phyloP scores from a whole-genome alignment of 2,888 invertebrate genomes.

The Drymonia ruficornis region DNA sequence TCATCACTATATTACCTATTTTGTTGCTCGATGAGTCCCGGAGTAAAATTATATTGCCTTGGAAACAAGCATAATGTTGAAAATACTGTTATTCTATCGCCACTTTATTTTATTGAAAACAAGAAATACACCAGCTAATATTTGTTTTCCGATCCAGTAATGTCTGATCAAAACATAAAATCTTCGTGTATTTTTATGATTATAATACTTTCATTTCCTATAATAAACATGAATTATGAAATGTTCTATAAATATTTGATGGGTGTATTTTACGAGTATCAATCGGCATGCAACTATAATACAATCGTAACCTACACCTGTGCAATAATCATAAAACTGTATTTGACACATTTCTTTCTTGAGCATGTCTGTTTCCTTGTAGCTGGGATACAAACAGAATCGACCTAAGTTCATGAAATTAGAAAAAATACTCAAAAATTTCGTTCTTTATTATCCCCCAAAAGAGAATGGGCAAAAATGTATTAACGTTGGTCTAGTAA shows the following conservation, averaged over 20 bases:
- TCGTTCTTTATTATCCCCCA: no score
- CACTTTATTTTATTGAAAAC: no score
- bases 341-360: constrained; percentile 5
- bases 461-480: no score
- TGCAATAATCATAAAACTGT: constrained; percentile 9
- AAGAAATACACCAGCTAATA: no score
- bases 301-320: constrained; percentile 14
- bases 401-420: no score
- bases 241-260: constrained; percentile 10
- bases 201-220: constrained; percentile 3
- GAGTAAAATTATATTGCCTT: no score
- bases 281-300: constrained; percentile 11
- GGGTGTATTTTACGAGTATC: constrained; percentile 15
- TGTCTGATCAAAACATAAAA: neutral
- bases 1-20: no score
- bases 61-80: no score
- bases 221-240: constrained; percentile 10
- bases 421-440: no score
- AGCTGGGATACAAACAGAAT: neutral
- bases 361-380: constrained; percentile 1
- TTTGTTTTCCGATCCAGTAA: neutral
- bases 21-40: no score
- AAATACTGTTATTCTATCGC: no score
- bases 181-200: neutral
- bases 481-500: no score